Evolutionary conservation across 2,797 vertebrate species (phyloP).

Genomic region (Pelochelys cantorii): DNA sequence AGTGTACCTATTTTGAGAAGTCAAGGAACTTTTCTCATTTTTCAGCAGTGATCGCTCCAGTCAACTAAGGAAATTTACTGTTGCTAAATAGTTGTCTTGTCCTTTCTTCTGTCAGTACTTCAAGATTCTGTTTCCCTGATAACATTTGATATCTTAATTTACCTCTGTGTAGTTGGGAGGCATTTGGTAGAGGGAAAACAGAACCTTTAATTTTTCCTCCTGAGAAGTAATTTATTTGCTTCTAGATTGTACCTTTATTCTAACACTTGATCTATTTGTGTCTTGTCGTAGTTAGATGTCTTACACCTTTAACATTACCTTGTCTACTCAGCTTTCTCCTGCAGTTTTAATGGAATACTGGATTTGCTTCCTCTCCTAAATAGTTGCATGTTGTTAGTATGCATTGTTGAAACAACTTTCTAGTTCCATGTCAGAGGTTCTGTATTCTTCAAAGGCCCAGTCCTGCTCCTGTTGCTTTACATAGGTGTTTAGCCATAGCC

Average conservation of each 20-base stretch:
- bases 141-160: not conserved
- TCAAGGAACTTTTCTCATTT: not conserved
- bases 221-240: not conserved
- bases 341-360: not conserved
- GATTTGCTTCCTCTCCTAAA: not conserved
- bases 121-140: not conserved
- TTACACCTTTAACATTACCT: not conserved
- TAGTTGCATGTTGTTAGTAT: not conserved
- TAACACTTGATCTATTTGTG: not conserved
- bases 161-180: not conserved
- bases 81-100: not conserved
- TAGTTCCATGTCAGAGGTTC: not conserved
- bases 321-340: not conserved
- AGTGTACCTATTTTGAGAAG: not conserved
- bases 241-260: not conserved
- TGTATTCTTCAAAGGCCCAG: not conserved
- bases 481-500: not conserved
- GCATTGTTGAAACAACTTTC: not conserved
- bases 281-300: not conserved
- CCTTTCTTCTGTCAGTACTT: fast-evolving
- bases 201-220: not conserved
- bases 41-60: not conserved
- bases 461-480: not conserved
- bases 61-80: not conserved
- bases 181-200: not conserved